These are phyloP conservation scores for Tadarida brasiliensis DNA, from an alignment of 2,797 vertebrate genomes.

Conservation along the genomic window DNA sequence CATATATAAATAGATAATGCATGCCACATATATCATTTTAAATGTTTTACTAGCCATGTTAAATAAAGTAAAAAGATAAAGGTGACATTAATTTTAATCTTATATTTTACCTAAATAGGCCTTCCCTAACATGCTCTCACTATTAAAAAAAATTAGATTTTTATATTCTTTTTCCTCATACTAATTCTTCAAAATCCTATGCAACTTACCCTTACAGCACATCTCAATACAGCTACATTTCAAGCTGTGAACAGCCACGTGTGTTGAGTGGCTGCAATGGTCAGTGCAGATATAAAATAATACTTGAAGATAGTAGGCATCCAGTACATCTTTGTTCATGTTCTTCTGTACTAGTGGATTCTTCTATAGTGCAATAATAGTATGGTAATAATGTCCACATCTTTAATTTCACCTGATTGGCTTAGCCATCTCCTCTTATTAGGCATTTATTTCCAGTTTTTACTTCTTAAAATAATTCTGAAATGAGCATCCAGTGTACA, in stretches of 20 bases:
- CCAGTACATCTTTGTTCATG: neutral
- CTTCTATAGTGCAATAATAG: neutral
- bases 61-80: slow-evolving; percentile 29
- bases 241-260: neutral
- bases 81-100: neutral
- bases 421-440: neutral
- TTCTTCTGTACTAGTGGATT: neutral
- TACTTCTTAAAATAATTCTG: slow-evolving; percentile 40
- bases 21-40: neutral
- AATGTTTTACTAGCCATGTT: neutral
- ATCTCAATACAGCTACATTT: neutral
- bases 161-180: neutral
- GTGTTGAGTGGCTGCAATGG: neutral
- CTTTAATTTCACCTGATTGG: neutral
- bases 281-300: neutral
- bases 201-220: neutral
- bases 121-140: neutral
- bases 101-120: neutral
- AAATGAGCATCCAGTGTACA: neutral
- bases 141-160: slow-evolving; percentile 5
- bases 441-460: slow-evolving; percentile 10
- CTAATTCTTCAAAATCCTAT: neutral
- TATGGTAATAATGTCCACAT: neutral
- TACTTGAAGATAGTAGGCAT: neutral
- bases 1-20: neutral